A percentile compares a stretch with the other conserved stretches of the same genome.
phyloP scores from a whole-genome alignment of 2,113 vertebrate genomes.

The Micronycteris hirsuta region DNA sequence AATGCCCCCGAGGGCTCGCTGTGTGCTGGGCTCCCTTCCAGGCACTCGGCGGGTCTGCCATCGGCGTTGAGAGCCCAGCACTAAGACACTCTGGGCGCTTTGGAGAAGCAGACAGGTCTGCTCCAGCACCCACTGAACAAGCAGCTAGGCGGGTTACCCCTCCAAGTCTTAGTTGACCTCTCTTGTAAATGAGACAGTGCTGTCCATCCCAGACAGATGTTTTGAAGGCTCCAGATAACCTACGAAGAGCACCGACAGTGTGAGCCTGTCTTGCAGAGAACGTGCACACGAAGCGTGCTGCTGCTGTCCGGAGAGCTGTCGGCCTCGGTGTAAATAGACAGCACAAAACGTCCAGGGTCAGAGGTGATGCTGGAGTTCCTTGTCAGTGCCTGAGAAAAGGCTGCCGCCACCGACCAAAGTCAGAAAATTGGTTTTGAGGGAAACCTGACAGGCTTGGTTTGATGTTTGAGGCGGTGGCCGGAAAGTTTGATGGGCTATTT shows the following conservation, averaged over 20 bases:
- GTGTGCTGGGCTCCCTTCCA: not conserved
- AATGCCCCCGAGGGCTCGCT: too few species aligned
- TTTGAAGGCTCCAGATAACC: not conserved
- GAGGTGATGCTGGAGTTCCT: not conserved
- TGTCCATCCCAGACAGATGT: not conserved
- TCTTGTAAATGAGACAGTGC: not conserved
- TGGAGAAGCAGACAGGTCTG: not conserved
- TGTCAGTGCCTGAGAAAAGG: not conserved
- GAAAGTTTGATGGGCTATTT: not conserved
- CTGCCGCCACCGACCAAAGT: not conserved
- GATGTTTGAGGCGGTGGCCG: not conserved
- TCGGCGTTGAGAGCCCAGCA: rapidly evolving
- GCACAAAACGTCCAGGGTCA: not conserved
- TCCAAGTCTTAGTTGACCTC: not conserved
- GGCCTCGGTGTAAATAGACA: not conserved
- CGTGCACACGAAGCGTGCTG: rapidly evolving
- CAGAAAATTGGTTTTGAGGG: not conserved
- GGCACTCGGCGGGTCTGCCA: rapidly evolving
- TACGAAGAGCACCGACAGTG: rapidly evolving
- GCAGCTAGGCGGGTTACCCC: not conserved
- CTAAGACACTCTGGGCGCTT: not conserved
- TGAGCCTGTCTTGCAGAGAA: not conserved
- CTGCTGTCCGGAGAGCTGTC: not conserved
- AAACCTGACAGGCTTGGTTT: not conserved
- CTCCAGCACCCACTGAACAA: not conserved